Evolutionary conservation across 2,888 invertebrate genomes (phyloP), one percentile per base, ranked within the genome.

Genomic region (Mantis religiosa): DNA sequence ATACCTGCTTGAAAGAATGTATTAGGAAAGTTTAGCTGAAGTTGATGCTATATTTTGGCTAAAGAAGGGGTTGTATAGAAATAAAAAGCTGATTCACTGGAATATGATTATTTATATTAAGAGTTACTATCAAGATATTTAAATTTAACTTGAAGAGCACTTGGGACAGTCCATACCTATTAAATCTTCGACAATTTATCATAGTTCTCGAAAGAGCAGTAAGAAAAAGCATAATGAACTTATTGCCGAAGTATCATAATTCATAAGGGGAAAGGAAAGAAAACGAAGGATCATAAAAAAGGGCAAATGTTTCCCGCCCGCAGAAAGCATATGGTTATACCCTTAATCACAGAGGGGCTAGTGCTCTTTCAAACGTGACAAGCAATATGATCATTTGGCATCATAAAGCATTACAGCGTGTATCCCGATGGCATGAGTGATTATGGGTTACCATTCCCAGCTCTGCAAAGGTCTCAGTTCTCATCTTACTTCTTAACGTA

Each of bases 291-390:
- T 71, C 54, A 20, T 71, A 71, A 71, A 71, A 71, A 71, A 71
- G 54, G 54, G 54, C 54, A 71, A 71, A 71, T 71, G 54, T 27
- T 47, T 14, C 47, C 85, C 28, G 85, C 47, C 85, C 28, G 28
- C 27, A 41, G 41, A 25, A 41, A 41, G 81, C 54, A 30, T 30
- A 84, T 28, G 28, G 84, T 84, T 34, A 84, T 28, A 25, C 84
- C 28, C 25, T 25, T 84, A 84, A 84, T 71, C 81, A 86, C 25
- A 85, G 28, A 25, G 87, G 27, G n/a, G 87, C n/a, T 28, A 86
- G 86, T 7, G n/a, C 81, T 54, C 82, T 82, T 82, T 82, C 82
- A 87, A 87, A 87, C 87, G 82, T 87, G 87, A 87, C 87, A 82
- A 25, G 82, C 82, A 30, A 82, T 87, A 34, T 82, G 81, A 87